Percentiles rank a stretch among this genome's conserved stretches.
These are phyloP conservation scores for Saccopteryx leptura DNA, from an alignment of 2,113 vertebrate genomes.

Conservation along the genomic window DNA sequence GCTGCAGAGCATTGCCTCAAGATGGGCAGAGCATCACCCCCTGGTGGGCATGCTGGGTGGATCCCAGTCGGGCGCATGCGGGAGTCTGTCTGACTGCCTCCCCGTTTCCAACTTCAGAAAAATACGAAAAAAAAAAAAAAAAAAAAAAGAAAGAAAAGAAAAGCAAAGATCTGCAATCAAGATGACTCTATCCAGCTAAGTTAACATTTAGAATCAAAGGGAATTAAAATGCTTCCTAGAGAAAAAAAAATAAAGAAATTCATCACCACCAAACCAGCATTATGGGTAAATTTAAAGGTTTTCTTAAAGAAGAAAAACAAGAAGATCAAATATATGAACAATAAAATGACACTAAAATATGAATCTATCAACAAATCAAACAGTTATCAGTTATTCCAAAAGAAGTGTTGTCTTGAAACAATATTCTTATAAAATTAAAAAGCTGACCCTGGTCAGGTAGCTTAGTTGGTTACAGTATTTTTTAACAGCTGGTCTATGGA, in stretches of 20 bases:
- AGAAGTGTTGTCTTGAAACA: neutral
- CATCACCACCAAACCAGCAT: neutral
- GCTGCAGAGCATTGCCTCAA: no score
- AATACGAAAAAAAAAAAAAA: no score
- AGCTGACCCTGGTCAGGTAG: no score
- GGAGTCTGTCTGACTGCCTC: no score
- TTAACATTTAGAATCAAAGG: neutral
- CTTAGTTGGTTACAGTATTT: no score
- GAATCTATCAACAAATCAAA: neutral
- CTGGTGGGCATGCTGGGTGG: no score
- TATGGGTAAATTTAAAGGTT: neutral
- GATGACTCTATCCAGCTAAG: neutral
- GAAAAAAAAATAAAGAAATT: neutral
- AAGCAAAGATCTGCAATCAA: neutral
- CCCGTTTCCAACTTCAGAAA: no score
- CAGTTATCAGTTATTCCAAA: neutral
- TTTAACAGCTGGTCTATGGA: no score
- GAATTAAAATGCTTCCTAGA: neutral
- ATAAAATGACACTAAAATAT: neutral
- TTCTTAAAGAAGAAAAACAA: neutral
- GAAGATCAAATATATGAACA: neutral
- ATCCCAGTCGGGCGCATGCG: no score
- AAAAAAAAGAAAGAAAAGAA: no score
- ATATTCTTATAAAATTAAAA: slow-evolving; percentile 7
- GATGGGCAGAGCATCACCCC: no score